These are phyloP conservation scores for Meteorus cinctellus DNA, from an alignment of 2,888 invertebrate species.

Conservation along the genomic window DNA sequence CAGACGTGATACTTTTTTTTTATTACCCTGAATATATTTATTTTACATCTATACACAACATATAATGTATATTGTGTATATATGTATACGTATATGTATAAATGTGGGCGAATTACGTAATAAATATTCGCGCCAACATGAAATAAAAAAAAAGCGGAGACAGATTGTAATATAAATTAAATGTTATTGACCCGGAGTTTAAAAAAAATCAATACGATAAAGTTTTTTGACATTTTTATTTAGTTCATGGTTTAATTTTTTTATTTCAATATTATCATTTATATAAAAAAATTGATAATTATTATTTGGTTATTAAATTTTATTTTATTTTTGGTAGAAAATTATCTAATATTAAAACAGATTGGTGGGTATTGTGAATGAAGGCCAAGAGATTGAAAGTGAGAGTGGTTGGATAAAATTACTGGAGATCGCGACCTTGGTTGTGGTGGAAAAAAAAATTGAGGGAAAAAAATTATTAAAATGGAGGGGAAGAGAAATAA, in stretches of 20 bases:
- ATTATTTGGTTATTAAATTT: not conserved
- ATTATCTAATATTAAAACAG: not conserved
- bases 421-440: not conserved
- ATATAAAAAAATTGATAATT: not conserved
- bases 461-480: not conserved
- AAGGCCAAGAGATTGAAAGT: not conserved
- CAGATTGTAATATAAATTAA: not conserved
- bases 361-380: not conserved
- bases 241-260: not conserved
- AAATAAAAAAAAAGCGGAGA: not conserved
- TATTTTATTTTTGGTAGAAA: not conserved
- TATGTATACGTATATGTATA: not conserved
- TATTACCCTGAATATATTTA: not conserved
- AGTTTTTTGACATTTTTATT: not conserved
- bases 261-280: not conserved
- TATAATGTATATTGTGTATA: not conserved
- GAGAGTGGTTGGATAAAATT: not conserved
- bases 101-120: slow-evolving; percentile 4
- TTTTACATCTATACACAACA: not conserved
- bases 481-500: no score
- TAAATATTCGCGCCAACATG: not conserved
- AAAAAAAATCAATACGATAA: not conserved
- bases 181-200: not conserved
- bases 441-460: not conserved
- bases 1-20: slow-evolving; percentile 1